Conservation (phyloP, 2,888 invertebrate genomes). For the Ochropleura plecta region DNA sequence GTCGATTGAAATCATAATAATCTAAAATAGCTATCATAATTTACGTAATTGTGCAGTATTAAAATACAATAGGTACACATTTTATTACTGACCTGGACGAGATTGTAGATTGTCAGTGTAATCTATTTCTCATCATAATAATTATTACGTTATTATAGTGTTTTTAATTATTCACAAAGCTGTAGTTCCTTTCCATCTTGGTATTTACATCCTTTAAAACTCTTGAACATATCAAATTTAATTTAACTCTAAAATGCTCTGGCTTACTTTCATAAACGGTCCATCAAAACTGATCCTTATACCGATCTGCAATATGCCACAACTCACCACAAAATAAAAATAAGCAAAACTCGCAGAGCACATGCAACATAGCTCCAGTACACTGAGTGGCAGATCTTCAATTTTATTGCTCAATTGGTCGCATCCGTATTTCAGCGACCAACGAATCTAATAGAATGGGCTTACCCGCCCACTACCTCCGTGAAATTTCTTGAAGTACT, state of each 20-base stretch:
- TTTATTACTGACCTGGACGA: not conserved
- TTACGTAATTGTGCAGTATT: not conserved
- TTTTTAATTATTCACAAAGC: not conserved
- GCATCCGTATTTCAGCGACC: constrained; percentile 81
- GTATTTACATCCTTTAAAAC: not conserved
- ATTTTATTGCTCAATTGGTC: constrained; percentile 86
- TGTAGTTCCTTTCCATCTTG: not conserved
- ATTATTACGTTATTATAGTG: not conserved
- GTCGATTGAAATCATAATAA: not conserved
- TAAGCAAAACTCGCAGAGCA: constrained; percentile 44
- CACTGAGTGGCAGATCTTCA: constrained; percentile 69
- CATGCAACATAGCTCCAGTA: constrained; percentile 60
- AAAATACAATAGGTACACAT: not conserved
- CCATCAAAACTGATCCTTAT: constrained; percentile 6
- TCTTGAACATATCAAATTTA: not conserved
- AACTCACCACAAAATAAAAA: constrained; percentile 44
- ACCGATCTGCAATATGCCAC: constrained; percentile 16
- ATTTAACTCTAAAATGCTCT: not conserved
- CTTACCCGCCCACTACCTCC: constrained; percentile 65
- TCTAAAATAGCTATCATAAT: not conserved
- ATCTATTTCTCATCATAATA: not conserved
- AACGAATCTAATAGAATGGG: constrained; percentile 72
- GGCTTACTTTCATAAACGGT: not conserved
- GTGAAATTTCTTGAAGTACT: constrained; percentile 63
- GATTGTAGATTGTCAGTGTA: not conserved